Conservation (phyloP, 2,888 invertebrate genomes). For the Oscheius myriophilus region DNA sequence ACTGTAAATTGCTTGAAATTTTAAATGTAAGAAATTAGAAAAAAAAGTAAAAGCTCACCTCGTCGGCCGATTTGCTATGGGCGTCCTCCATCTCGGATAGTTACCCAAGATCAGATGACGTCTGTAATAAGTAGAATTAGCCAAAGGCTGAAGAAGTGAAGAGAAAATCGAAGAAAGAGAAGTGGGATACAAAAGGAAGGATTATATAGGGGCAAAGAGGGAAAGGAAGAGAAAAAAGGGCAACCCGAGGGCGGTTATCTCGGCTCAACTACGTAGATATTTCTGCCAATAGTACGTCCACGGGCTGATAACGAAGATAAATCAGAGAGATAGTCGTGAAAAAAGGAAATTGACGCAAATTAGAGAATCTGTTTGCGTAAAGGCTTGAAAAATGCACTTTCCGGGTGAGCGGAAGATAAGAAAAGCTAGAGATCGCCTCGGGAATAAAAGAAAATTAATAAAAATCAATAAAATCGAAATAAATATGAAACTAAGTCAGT, state of each 20-base stretch:
- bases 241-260: too few species aligned
- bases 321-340: too few species aligned
- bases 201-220: neutral
- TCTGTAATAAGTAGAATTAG: conserved; percentile 13
- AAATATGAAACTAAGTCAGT: too few species aligned
- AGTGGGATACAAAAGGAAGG: conserved; percentile 1
- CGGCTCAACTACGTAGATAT: too few species aligned
- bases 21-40: neutral
- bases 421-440: neutral
- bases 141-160: too few species aligned
- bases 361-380: too few species aligned
- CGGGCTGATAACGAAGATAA: too few species aligned
- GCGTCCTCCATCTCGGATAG: conserved; percentile 68
- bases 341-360: too few species aligned
- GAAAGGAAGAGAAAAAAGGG: neutral
- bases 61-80: conserved; percentile 67
- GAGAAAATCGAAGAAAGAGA: neutral
- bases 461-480: neutral
- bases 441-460: neutral
- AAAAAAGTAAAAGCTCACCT: conserved; percentile 45
- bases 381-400: neutral
- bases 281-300: too few species aligned
- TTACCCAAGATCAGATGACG: conserved; percentile 44
- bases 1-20: too few species aligned
- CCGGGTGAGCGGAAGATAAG: neutral